Evolutionary conservation across 2,888 invertebrate species (phyloP).

Genomic region (Sinopyrophorus schimmeli): DNA sequence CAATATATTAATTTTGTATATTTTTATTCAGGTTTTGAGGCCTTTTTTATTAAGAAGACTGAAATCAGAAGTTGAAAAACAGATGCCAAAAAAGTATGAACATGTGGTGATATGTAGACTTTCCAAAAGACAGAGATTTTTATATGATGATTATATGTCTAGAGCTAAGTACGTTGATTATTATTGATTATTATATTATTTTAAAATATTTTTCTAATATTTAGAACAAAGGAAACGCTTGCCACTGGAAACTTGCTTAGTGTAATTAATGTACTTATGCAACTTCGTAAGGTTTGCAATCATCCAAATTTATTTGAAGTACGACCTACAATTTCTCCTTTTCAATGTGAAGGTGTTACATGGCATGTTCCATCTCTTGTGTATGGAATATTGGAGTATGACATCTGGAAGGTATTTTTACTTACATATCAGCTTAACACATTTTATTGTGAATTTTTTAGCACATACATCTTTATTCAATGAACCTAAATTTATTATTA

Average conservation of each 20-base stretch:
- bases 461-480: conserved; percentile 66
- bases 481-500: conserved; percentile 69
- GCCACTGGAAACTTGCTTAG: conserved; percentile 91
- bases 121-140: conserved; percentile 92
- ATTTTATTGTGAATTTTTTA: conserved; percentile 47
- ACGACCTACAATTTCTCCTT: conserved; percentile 91
- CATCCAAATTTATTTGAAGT: conserved; percentile 98
- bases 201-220: conserved; percentile 44
- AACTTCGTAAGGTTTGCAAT: conserved; percentile 95
- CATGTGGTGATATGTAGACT: conserved; percentile 92
- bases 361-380: conserved; percentile 73
- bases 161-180: conserved; percentile 75
- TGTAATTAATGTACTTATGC: conserved; percentile 97
- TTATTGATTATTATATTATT: conserved; percentile 24
- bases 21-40: conserved; percentile 72
- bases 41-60: conserved; percentile 91
- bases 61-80: conserved; percentile 95
- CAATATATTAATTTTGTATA: too few relatives aligned
- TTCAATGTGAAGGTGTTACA: conserved; percentile 80
- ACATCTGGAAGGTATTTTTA: conserved; percentile 69
- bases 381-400: conserved; percentile 70
- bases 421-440: conserved; percentile 1
- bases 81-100: conserved; percentile 96
- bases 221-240: conserved; percentile 90
- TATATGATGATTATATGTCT: conserved; percentile 99